Base-by-base conservation (phyloP, 2,797 vertebrate genomes). In the Champsocephalus gunnari region DNA sequence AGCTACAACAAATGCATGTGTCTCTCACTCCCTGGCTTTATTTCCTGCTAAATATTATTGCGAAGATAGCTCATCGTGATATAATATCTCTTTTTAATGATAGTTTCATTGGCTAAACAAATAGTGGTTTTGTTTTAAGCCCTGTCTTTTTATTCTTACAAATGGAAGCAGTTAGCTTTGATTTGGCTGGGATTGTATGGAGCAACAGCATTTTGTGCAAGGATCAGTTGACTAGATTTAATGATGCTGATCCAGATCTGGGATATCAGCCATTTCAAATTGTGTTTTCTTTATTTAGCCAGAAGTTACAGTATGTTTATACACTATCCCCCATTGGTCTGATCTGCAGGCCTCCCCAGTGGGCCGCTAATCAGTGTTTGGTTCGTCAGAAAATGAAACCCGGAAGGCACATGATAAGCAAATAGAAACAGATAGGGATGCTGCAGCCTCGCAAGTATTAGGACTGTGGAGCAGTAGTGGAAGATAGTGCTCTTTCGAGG, bases 261-360 rank as follows among this genome's bases (percentile, higher is more conserved):
- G 73, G 79, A 79, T 83, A 71, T 66, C 41, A 68, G 79, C 85
- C 79, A 81, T 84, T 63, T 82, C 56, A 41, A 12, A 75, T 60
- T 75, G 49, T 43, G 5, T 65, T 73, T 68, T 48, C 12, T 38
- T 45, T 65, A 58, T 71, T 64, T 49, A 44, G 74, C 69, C 84
- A 85, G 66, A 73, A 49, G 16, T 74, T 55, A 12, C 67, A 51
- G 51, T 19, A 28, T 67, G 0, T 66, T 75, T 51, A 47, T 45
- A 28, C 24, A 16, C 57, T 53, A 73, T 80, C 45, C 82, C 55
- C 58, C 16, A 5, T 53, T 62, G 12, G 70, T 54, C 43, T 71
- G 75, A 82, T 56, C 74, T 55, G 17, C 38, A 34, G 44, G 50
- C 70, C 59, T 71, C 62, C 61, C 54, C 73, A 32, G 6, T 2